A percentile compares a stretch with the other conserved stretches of the same genome.
Conservation (phyloP, 2,888 invertebrate genomes). For the Thereva nobilitata region DNA sequence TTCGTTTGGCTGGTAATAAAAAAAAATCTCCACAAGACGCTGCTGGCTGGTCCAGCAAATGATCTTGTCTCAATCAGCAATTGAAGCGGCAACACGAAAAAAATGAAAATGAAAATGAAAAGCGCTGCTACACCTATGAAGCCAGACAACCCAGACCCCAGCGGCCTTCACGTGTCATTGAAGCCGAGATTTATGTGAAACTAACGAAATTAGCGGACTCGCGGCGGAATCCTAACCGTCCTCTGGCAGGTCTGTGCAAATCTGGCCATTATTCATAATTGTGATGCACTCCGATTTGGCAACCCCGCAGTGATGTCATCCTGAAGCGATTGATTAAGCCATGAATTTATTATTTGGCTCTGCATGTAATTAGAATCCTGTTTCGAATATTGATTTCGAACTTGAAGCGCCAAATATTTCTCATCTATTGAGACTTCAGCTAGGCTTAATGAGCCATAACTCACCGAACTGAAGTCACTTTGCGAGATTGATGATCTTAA, state of each 20-base stretch:
- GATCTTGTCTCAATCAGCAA: constrained; percentile 27
- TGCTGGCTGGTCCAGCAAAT: constrained; percentile 2
- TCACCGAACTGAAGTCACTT: too few species aligned
- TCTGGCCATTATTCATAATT: constrained; percentile 22
- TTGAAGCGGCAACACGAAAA: background rate
- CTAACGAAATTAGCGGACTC: constrained; percentile 26
- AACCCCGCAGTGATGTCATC: background rate
- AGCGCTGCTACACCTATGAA: constrained; percentile 1
- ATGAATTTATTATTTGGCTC: too few species aligned
- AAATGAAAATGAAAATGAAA: constrained; percentile 19
- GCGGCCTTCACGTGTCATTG: constrained; percentile 22
- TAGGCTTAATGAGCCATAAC: too few species aligned
- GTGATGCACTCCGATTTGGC: background rate
- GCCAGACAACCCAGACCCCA: constrained; percentile 16
- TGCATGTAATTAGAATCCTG: too few species aligned
- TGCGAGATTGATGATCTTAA: too few species aligned
- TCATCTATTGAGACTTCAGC: too few species aligned
- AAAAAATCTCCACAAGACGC: background rate
- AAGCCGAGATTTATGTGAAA: constrained; percentile 24
- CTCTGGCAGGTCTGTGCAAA: constrained; percentile 15
- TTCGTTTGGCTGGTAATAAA: constrained; percentile 7
- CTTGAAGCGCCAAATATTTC: too few species aligned
- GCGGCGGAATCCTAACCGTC: background rate
- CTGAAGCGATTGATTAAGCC: too few species aligned
- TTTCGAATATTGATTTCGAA: too few species aligned